Evolutionary conservation across 30 jellyfish, hydroid and myxozoan species (phyloP).

Genomic region (Chrysaora quinquecirrha): DNA sequence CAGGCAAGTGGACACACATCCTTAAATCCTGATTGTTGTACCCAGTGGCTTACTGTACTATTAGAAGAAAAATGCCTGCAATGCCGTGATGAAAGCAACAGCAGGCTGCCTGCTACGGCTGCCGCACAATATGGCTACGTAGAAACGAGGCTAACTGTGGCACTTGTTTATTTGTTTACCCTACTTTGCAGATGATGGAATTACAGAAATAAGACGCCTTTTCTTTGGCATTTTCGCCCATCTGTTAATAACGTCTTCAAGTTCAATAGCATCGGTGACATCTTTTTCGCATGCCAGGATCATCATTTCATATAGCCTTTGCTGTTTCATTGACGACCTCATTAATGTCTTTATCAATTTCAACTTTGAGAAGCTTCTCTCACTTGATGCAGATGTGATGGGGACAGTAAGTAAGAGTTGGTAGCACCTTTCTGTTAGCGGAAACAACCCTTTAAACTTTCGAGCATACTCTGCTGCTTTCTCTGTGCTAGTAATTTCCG

Average conservation of each 20-base stretch:
- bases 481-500: conserved; percentile 29
- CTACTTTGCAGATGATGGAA: too few species aligned
- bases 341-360: conserved; percentile 36
- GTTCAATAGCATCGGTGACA: neutral
- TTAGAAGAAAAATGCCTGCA: too few species aligned
- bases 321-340: conserved; percentile 42
- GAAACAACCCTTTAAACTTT: conserved; percentile 17
- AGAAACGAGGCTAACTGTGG: too few species aligned
- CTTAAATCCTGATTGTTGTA: too few species aligned
- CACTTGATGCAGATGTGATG: conserved; percentile 32
- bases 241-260: neutral
- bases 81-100: too few species aligned
- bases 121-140: too few species aligned
- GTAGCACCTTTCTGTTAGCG: conserved; percentile 36
- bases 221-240: conserved; percentile 4
- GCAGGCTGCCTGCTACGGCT: too few species aligned
- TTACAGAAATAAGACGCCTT: neutral
- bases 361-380: conserved; percentile 34
- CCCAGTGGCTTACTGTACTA: too few species aligned
- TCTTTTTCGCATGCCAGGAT: neutral
- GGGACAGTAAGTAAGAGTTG: conserved; percentile 37
- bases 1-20: too few species aligned
- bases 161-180: too few species aligned
- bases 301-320: conserved; percentile 2
- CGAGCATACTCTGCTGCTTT: conserved; percentile 41